Percentiles rank a stretch among this genome's conserved stretches.
Evolutionary conservation across 2,797 vertebrate genomes (phyloP).

Genomic region (Mormyrus proboscirostris): DNA sequence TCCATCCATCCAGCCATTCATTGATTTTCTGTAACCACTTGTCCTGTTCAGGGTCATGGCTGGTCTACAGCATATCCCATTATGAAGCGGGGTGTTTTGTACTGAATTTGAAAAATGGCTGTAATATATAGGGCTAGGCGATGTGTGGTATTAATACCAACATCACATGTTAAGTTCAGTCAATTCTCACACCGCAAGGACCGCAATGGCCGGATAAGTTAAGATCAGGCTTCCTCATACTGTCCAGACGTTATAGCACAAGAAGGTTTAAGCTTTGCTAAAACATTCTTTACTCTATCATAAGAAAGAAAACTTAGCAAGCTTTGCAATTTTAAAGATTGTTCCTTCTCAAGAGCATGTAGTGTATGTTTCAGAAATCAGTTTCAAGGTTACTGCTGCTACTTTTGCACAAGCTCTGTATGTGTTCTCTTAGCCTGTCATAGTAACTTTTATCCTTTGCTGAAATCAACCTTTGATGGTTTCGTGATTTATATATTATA

Average conservation of each 20-base stretch:
- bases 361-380: background rate
- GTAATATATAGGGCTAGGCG: background rate
- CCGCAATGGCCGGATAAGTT: background rate
- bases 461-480: background rate
- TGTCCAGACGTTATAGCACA: background rate
- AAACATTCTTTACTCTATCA: background rate
- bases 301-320: background rate
- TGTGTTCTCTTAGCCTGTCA: background rate
- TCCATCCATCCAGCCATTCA: background rate
- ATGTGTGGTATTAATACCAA: background rate
- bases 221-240: background rate
- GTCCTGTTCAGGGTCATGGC: background rate
- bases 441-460: background rate
- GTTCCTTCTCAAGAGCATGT: background rate
- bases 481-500: background rate
- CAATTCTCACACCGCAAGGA: background rate
- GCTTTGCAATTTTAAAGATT: background rate
- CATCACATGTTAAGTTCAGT: background rate
- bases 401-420: background rate
- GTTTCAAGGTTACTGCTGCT: background rate
- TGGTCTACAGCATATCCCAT: background rate
- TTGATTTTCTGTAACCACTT: background rate
- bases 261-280: background rate
- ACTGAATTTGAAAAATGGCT: background rate
- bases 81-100: background rate